Conservation (phyloP, 1,140 invertebrate species). For the Zaprionus vittiger region DNA sequence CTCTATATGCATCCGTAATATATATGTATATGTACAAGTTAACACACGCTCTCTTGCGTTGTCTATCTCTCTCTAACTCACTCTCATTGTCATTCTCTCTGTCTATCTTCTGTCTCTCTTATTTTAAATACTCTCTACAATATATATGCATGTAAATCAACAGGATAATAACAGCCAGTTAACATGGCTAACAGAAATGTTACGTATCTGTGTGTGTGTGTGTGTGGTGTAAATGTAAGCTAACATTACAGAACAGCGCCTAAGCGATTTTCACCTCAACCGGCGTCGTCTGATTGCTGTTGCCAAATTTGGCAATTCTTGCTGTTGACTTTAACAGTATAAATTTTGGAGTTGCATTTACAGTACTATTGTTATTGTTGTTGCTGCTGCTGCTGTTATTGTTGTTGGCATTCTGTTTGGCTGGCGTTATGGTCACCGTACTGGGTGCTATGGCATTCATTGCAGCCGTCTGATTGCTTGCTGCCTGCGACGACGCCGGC, state of each 20-base stretch:
- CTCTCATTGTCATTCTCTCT: slow-evolving; percentile 1
- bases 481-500: slow-evolving; percentile 76
- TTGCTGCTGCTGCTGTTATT: slow-evolving; percentile 2
- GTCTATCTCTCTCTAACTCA: slow-evolving; percentile 1
- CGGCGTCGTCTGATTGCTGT: slow-evolving; percentile 11
- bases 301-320: slow-evolving; percentile 26
- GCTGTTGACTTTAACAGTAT: slow-evolving; percentile 62
- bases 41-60: slow-evolving; percentile 11
- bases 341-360: slow-evolving; percentile 40
- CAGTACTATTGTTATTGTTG: background rate
- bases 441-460: slow-evolving; percentile 80
- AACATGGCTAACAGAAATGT: slow-evolving; percentile 47
- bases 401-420: slow-evolving; percentile 51
- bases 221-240: background rate
- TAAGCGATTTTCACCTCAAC: slow-evolving; percentile 63
- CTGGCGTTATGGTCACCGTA: slow-evolving; percentile 79
- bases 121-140: slow-evolving; percentile 28
- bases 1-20: background rate
- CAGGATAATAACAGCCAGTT: slow-evolving; percentile 45
- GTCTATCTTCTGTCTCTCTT: slow-evolving; percentile 1
- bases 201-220: slow-evolving; percentile 12
- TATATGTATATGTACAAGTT: background rate
- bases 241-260: background rate
- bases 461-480: slow-evolving; percentile 71
- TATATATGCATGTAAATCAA: slow-evolving; percentile 51